These are phyloP conservation scores for Cassiopea xamachana DNA, from an alignment of 30 jellyfish, hydroid and myxozoan species.

Conservation along the genomic window DNA sequence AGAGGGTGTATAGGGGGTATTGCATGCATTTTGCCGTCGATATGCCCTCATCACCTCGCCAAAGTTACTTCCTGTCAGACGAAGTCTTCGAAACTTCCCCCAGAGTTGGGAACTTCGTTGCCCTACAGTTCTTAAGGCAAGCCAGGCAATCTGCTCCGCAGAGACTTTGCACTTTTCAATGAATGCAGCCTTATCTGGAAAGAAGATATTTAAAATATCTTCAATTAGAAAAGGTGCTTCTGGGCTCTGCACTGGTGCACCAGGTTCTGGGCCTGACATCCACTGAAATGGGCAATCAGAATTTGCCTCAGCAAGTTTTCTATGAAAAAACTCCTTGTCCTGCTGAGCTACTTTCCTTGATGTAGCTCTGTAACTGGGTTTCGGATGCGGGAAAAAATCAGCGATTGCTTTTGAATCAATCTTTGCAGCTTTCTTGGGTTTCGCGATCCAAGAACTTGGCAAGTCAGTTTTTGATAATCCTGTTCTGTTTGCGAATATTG, in stretches of 20 bases:
- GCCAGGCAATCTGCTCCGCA: constrained; percentile 12
- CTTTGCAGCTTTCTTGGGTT: constrained; percentile 7
- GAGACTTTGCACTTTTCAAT: not conserved
- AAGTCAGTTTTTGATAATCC: constrained; percentile 27
- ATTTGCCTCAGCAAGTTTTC: not conserved
- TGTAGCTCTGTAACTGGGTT: not conserved
- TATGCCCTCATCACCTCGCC: not conserved
- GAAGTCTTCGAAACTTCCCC: not conserved
- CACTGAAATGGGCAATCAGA: not conserved
- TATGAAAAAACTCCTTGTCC: not conserved
- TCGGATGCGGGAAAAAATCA: constrained; percentile 3
- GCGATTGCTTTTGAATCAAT: not conserved
- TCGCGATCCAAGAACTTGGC: constrained; percentile 20
- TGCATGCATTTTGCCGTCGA: not conserved
- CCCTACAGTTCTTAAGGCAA: not conserved
- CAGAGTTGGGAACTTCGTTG: not conserved
- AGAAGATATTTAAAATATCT: not conserved
- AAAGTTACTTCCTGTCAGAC: constrained; percentile 34
- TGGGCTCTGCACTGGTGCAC: not conserved
- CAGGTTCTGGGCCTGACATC: not conserved
- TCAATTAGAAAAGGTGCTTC: not conserved
- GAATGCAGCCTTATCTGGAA: not conserved
- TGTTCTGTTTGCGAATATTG: constrained; percentile 19
- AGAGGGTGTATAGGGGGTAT: constrained; percentile 18
- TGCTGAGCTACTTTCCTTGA: constrained; percentile 8